phyloP scores from a whole-genome alignment of 2,797 vertebrate species.

The Buceros bicornis region DNA sequence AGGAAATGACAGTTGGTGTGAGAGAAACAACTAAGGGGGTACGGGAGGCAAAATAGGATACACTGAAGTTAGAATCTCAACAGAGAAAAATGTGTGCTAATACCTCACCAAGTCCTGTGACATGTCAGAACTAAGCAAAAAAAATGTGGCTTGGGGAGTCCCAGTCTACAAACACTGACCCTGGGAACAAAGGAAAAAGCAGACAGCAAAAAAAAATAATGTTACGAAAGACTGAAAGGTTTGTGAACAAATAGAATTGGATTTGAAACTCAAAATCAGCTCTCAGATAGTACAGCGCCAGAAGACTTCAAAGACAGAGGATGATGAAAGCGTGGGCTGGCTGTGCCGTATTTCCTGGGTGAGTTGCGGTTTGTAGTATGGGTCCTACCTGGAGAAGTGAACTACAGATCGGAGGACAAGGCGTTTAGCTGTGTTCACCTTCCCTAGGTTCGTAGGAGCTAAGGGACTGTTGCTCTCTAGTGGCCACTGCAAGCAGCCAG shows the following conservation, averaged over 20 bases:
- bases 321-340: background rate
- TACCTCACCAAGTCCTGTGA: background rate
- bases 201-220: background rate
- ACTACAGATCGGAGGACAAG: too few species aligned
- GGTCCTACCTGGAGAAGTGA: background rate
- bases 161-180: background rate
- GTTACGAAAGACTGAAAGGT: background rate
- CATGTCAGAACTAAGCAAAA: background rate
- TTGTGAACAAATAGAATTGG: background rate
- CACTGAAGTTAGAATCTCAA: background rate
- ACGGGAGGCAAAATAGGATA: background rate
- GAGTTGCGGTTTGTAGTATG: background rate
- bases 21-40: background rate
- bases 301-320: background rate
- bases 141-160: background rate
- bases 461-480: background rate
- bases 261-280: background rate
- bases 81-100: background rate
- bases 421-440: rapidly evolving
- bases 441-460: rapidly evolving
- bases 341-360: background rate
- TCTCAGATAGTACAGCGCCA: background rate
- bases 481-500: background rate
- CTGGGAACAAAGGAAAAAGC: background rate
- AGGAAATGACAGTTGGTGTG: background rate